A percentile compares a stretch with the other conserved stretches of the same genome.
Evolutionary conservation across 2,888 invertebrate species (phyloP).

Genomic region (Saturnia japonica): DNA sequence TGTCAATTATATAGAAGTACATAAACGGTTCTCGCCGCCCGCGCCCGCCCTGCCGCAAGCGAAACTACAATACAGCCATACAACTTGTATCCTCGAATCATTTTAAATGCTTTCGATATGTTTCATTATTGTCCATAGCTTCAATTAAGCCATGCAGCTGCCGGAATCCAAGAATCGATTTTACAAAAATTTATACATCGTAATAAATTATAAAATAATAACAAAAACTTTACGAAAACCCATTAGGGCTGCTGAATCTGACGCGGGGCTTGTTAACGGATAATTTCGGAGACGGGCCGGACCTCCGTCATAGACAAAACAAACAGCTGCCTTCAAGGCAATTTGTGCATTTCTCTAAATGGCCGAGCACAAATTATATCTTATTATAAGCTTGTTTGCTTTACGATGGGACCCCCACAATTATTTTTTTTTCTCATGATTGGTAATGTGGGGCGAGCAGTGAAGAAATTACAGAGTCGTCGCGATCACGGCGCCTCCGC

Average conservation of each 20-base stretch:
- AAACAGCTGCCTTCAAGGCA: conserved; percentile 78
- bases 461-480: conserved; percentile 78
- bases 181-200: conserved; percentile 67
- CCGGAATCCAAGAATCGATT: conserved; percentile 64
- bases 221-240: conserved; percentile 81
- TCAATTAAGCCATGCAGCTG: conserved; percentile 73
- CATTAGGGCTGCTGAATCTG: conserved; percentile 82
- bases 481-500: conserved; percentile 71
- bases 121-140: conserved; percentile 28
- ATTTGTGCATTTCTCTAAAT: conserved; percentile 82
- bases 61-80: not conserved
- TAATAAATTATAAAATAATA: conserved; percentile 76
- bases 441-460: conserved; percentile 78
- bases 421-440: conserved; percentile 77
- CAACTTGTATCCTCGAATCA: not conserved
- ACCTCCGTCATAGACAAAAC: conserved; percentile 82
- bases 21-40: not conserved
- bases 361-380: conserved; percentile 81
- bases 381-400: conserved; percentile 83
- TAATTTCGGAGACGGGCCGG: conserved; percentile 72
- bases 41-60: not conserved
- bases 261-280: conserved; percentile 81
- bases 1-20: not conserved
- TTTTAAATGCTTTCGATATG: not conserved
- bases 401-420: conserved; percentile 80